These are phyloP conservation scores for Leptinotarsa peninsularis DNA, from an alignment of 2,888 invertebrate species.

Conservation along the genomic window DNA sequence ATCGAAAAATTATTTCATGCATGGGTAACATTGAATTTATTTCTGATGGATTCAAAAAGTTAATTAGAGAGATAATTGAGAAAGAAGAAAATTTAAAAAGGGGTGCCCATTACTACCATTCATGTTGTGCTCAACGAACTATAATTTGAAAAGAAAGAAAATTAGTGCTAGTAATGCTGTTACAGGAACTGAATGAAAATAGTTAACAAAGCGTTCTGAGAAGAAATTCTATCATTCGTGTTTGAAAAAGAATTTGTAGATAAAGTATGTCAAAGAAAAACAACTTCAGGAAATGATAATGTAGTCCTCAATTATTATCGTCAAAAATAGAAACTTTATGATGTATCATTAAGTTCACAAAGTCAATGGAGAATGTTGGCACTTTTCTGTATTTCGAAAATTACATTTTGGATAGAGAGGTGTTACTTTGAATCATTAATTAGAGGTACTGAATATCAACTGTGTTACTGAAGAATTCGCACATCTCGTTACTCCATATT, in stretches of 20 bases:
- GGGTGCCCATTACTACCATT: neutral
- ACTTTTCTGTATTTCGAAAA: no score
- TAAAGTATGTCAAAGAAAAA: neutral
- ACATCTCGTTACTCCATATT: no score
- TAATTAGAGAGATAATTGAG: neutral
- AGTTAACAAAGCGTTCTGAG: neutral
- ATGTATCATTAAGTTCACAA: no score
- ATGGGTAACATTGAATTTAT: neutral
- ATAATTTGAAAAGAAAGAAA: neutral
- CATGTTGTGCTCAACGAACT: neutral
- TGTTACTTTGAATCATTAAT: no score
- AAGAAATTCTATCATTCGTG: neutral
- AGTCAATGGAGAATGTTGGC: no score
- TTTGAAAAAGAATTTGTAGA: neutral
- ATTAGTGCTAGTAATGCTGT: neutral
- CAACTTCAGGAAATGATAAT: neutral
- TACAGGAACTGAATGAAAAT: neutral
- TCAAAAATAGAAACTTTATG: no score
- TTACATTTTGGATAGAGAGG: no score
- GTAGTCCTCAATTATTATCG: no score
- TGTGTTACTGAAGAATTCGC: no score
- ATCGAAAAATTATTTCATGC: neutral
- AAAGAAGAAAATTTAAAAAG: neutral
- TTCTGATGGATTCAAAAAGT: neutral
- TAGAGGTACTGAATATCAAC: no score